Evolutionary conservation across 2,888 invertebrate genomes (phyloP).

Genomic region (Nemoura dubitans): DNA sequence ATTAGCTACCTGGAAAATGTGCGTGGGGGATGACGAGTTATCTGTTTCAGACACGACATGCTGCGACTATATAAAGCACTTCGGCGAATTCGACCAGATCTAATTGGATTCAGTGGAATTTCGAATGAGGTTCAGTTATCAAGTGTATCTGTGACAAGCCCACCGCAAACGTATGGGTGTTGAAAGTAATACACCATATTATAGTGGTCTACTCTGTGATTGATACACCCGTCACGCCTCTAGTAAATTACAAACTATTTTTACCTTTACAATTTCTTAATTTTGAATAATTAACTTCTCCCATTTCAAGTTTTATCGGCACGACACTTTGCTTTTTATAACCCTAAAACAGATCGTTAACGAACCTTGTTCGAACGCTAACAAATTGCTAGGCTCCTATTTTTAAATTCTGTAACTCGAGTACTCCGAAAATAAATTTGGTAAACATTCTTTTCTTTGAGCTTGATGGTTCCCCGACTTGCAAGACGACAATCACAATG

Average conservation of each 20-base stretch:
- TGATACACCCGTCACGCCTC: background rate
- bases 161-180: too few species aligned
- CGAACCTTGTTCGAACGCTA: background rate
- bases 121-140: background rate
- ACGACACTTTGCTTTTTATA: background rate
- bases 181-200: too few species aligned
- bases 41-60: background rate
- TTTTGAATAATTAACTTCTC: background rate
- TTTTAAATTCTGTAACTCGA: background rate
- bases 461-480: background rate
- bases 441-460: background rate
- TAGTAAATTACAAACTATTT: constrained; percentile 1
- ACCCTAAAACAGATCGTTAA: background rate
- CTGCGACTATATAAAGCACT: background rate
- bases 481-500: background rate
- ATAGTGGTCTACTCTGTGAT: too few species aligned
- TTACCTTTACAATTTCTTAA: background rate
- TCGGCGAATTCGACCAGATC: background rate
- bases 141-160: background rate
- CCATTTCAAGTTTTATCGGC: background rate
- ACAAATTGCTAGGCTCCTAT: background rate
- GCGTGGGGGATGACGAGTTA: background rate
- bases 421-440: background rate
- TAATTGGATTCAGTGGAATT: background rate
- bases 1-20: background rate